Evolutionary conservation across 2,888 invertebrate genomes (phyloP).

Genomic region (Branchipolynoe longqiensis): DNA sequence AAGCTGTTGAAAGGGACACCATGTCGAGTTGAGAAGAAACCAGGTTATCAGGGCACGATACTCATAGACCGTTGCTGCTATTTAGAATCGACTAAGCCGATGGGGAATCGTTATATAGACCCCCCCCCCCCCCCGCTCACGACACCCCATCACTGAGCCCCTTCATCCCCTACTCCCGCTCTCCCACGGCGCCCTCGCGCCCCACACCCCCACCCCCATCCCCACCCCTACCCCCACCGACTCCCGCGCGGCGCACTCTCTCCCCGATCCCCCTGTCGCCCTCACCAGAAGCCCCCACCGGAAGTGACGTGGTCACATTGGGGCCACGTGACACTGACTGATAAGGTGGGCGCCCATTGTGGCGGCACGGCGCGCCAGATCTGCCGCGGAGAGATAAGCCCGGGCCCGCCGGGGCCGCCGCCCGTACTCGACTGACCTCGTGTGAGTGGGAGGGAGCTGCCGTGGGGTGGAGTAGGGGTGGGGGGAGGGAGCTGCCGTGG

Average conservation of each 20-base stretch:
- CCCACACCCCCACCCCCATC: background rate
- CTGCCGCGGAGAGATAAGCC: constrained; percentile 43
- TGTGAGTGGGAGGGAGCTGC: constrained; percentile 9
- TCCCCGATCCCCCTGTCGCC: constrained; percentile 35
- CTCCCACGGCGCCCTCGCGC: too few species aligned
- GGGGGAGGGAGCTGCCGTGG: background rate
- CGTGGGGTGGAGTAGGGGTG: background rate
- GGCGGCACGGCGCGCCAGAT: constrained; percentile 51
- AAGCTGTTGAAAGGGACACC: too few species aligned
- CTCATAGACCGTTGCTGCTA: too few species aligned
- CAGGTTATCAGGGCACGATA: too few species aligned
- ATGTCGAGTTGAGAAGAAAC: too few species aligned
- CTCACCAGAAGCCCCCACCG: constrained; percentile 45
- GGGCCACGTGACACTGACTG: constrained; percentile 55
- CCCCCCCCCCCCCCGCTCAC: background rate
- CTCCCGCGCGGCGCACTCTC: background rate
- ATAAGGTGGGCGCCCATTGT: constrained; percentile 49
- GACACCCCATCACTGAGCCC: background rate
- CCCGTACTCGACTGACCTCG: constrained; percentile 44
- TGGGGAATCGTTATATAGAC: background rate
- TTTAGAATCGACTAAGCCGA: constrained; percentile 23
- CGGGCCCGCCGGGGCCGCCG: constrained; percentile 11
- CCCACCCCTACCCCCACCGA: background rate
- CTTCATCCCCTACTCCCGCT: background rate
- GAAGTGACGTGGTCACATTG: constrained; percentile 45